Evolutionary conservation across 1,140 invertebrate species (phyloP).

Genomic region (Zaprionus vittiger): DNA sequence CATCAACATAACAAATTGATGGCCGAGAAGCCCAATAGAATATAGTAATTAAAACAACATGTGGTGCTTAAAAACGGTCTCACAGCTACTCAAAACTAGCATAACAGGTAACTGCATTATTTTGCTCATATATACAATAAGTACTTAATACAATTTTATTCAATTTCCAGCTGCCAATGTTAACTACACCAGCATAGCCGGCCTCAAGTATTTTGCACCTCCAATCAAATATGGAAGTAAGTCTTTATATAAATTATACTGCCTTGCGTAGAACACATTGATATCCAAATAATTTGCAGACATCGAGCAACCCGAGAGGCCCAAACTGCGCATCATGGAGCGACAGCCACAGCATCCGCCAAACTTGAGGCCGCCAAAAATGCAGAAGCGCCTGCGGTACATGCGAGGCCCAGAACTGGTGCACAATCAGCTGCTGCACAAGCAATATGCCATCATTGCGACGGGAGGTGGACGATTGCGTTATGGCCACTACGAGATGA

Average conservation of each 20-base stretch:
- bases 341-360: constrained; percentile 90
- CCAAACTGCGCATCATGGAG: constrained; percentile 88
- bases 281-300: constrained; percentile 84
- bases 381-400: constrained; percentile 91
- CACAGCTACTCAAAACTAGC: constrained; percentile 57
- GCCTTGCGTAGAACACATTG: neutral
- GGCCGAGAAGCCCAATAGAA: constrained; percentile 8
- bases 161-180: constrained; percentile 51
- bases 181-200: constrained; percentile 68
- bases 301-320: constrained; percentile 90
- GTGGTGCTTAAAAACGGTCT: constrained; percentile 54
- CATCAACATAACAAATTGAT: constrained; percentile 42
- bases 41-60: constrained; percentile 39
- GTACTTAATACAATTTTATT: neutral
- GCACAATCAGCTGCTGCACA: constrained; percentile 93
- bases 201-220: constrained; percentile 87
- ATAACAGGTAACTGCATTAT: constrained; percentile 33
- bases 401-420: constrained; percentile 95
- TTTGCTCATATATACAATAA: neutral
- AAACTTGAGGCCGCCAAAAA: constrained; percentile 90
- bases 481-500: constrained; percentile 94
- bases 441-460: constrained; percentile 96
- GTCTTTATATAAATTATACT: constrained; percentile 8
- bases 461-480: constrained; percentile 92
- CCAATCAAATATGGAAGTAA: constrained; percentile 87